Evolutionary conservation across 2,113 vertebrate genomes (phyloP), one percentile per base, ranked within the genome.

Genomic region (Eurystomus gularis): DNA sequence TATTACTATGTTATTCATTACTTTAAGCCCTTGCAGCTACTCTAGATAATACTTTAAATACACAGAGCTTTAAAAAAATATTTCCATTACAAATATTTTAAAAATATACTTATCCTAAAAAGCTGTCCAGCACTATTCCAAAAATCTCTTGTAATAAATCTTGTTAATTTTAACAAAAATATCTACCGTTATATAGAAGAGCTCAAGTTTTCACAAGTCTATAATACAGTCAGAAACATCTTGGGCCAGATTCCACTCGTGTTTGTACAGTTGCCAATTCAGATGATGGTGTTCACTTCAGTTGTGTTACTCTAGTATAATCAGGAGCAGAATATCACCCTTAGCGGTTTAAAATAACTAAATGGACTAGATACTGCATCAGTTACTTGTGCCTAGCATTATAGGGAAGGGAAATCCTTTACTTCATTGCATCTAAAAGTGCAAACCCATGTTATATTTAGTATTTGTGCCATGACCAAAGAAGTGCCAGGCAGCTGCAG

Each of bases 91-190:
- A 97, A 97, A 97, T 95, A 76, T 93, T 96, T 97, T 2, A 97
- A 97, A 97, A 97, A 97, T 97, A 97, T 78, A 97, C 96, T 96
- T 97, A 92, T 96, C 96, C 96, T 96, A 97, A 96, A 97, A 97
- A 96, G 95, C 96, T 96, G 66, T 92, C 96, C 86, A 29, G 83
- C 91, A 94, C 96, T 94, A 96, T 92, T 96, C 95, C 91, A 97
- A 96, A 97, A 97, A 89, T 94, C 88, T 94, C 86, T 72, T 87
- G 77, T 96, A 96, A 93, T 91, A 96, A 97, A 97, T 46, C 75
- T 82, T 92, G 80, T 23, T 64, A 68, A 82, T 91, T 49, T 91
- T 96, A 96, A 96, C 95, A 96, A 97, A 97, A 97, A 97, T 96
- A 95, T 93, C 93, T 96, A 90, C 86, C 2, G 0, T 83, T 81